Evolutionary conservation across 1,140 invertebrate species (phyloP).

Genomic region (Saccostrea echinata): DNA sequence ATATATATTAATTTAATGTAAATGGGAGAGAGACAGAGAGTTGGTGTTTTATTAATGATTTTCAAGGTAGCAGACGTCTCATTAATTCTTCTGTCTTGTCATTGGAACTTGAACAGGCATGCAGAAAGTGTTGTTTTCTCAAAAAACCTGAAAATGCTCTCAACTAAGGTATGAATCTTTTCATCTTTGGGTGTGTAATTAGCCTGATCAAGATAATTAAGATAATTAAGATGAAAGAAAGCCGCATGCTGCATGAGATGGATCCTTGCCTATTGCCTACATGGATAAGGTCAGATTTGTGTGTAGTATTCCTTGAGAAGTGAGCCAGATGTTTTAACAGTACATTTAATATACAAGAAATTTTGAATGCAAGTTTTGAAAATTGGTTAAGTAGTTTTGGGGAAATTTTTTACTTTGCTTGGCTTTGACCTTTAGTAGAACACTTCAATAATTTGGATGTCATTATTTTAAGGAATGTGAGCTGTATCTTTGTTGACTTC

Average conservation of each 20-base stretch:
- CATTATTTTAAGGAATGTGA: too few relatives aligned
- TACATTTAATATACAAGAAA: too few relatives aligned
- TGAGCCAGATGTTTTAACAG: too few relatives aligned
- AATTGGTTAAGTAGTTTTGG: too few relatives aligned
- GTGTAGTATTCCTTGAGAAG: too few relatives aligned
- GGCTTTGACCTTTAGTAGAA: too few relatives aligned
- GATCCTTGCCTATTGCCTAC: neutral
- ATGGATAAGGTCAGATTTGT: neutral
- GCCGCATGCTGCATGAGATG: neutral
- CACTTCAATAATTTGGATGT: too few relatives aligned
- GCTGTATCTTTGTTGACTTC: too few relatives aligned
- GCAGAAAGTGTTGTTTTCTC: neutral
- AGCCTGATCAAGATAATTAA: neutral
- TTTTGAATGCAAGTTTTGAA: too few relatives aligned
- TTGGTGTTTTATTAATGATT: slow-evolving; percentile 25
- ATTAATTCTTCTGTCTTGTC: slow-evolving; percentile 9
- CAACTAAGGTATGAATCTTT: neutral
- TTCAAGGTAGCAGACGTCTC: neutral
- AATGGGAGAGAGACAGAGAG: neutral
- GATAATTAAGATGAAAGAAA: slow-evolving; percentile 8
- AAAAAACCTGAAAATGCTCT: neutral
- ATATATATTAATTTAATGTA: slow-evolving; percentile 32
- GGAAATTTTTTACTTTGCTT: too few relatives aligned
- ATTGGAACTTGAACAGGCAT: neutral
- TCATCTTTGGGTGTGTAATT: slow-evolving; percentile 8